These are phyloP conservation scores for Drosophila mercatorum DNA, from an alignment of 2,888 invertebrate genomes.

Conservation along the genomic window DNA sequence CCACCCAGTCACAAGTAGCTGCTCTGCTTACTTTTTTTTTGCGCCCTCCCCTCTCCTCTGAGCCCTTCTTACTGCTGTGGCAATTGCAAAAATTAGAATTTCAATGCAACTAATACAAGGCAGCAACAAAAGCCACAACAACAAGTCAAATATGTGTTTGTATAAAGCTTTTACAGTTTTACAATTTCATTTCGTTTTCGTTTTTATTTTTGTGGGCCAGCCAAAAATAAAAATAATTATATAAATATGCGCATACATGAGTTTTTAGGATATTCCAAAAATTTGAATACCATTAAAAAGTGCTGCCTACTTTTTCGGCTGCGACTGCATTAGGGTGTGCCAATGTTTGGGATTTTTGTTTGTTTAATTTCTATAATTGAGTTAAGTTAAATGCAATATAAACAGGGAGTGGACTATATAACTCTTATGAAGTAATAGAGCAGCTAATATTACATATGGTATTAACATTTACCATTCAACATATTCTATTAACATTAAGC, in stretches of 20 bases:
- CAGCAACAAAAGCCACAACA: constrained; percentile 26
- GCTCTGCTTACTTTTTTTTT: constrained; percentile 18
- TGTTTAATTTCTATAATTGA: not conserved
- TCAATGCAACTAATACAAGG: constrained; percentile 74
- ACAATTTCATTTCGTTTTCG: constrained; percentile 11
- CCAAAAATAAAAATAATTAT: constrained; percentile 31
- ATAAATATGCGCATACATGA: constrained; percentile 30
- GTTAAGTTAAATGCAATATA: not conserved
- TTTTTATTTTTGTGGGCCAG: constrained; percentile 19
- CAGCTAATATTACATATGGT: not conserved
- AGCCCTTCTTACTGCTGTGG: constrained; percentile 10
- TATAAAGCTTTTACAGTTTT: constrained; percentile 43
- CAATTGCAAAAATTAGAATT: constrained; percentile 73
- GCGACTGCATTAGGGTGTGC: constrained; percentile 4
- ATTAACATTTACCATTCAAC: not conserved
- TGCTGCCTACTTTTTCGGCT: constrained; percentile 54
- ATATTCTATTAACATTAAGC: not conserved
- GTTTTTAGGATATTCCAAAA: constrained; percentile 13
- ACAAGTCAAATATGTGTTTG: constrained; percentile 38
- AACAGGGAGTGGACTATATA: not conserved
- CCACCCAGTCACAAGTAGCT: constrained; percentile 32
- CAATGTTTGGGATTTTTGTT: not conserved
- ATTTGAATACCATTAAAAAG: constrained; percentile 57
- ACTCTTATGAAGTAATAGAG: not conserved
- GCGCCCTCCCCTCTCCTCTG: not conserved